A percentile compares a stretch with the other conserved stretches of the same genome.
Evolutionary conservation across 2,797 vertebrate species (phyloP).

Genomic region (Melanotaenia trifasciata): DNA sequence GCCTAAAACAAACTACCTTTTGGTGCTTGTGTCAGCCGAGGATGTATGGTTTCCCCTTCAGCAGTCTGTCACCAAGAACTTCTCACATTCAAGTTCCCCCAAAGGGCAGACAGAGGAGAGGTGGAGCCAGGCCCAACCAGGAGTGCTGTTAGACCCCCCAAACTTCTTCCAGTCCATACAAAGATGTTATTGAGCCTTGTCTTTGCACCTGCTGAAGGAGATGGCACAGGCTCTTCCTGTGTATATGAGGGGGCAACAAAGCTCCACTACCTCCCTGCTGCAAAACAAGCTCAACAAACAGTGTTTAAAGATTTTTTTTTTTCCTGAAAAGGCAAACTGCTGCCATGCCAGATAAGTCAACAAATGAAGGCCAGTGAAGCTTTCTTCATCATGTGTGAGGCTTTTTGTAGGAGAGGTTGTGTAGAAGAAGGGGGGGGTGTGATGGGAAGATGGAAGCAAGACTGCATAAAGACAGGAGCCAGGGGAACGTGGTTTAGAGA

Average conservation of each 20-base stretch:
- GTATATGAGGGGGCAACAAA: conserved; percentile 22
- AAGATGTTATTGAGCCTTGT: conserved; percentile 82
- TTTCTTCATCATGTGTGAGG: conserved; percentile 59
- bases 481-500: conserved; percentile 56
- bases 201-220: conserved; percentile 83
- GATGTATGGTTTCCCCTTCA: conserved; percentile 59
- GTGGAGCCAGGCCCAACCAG: conserved; percentile 10
- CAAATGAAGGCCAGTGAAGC: conserved; percentile 71
- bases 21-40: conserved; percentile 63
- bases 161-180: conserved; percentile 70
- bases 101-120: conserved; percentile 45
- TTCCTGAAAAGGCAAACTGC: conserved; percentile 17
- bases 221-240: conserved; percentile 81
- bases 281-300: conserved; percentile 33
- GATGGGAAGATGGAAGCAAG: conserved; percentile 15
- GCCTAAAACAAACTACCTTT: conserved; percentile 54
- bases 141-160: conserved; percentile 43
- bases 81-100: conserved; percentile 65
- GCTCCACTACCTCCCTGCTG: conserved; percentile 26
- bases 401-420: conserved; percentile 52
- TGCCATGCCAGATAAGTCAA: conserved; percentile 66
- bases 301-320: conserved; percentile 24
- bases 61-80: conserved; percentile 39
- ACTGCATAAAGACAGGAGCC: conserved; percentile 59
- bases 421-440: neutral